phyloP scores from a whole-genome alignment of 2,113 vertebrate genomes.

The Hepsetus odoe region DNA sequence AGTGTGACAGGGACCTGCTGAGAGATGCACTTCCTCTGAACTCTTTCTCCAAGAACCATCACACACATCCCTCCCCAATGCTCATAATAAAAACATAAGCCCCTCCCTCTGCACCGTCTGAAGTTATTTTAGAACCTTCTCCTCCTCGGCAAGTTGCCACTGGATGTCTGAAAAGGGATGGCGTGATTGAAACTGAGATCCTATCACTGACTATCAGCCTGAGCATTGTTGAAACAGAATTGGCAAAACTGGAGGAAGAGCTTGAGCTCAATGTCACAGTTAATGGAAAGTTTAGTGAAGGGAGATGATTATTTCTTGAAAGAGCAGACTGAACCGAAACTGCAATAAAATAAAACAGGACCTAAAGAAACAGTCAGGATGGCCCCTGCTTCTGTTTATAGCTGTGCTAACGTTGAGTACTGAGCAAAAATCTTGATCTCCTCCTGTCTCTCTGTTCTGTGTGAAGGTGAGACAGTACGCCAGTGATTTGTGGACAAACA shows the following conservation, averaged over 20 bases:
- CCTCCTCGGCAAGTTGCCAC: slow-evolving; percentile 25
- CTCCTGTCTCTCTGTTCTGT: too few species aligned
- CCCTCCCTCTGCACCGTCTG: slow-evolving; percentile 5
- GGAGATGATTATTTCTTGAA: not conserved
- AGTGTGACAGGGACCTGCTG: slow-evolving; percentile 35
- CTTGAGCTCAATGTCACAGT: slow-evolving; percentile 2
- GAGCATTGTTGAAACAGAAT: not conserved
- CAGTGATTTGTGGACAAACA: too few species aligned
- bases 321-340: not conserved
- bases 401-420: too few species aligned
- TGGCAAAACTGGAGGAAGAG: slow-evolving; percentile 26
- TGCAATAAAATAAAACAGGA: not conserved
- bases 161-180: slow-evolving; percentile 43
- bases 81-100: slow-evolving; percentile 52
- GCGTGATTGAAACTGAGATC: slow-evolving; percentile 25
- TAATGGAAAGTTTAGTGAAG: slow-evolving; percentile 3
- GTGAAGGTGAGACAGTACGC: too few species aligned
- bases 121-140: slow-evolving; percentile 46
- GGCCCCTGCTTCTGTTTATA: too few species aligned
- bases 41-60: slow-evolving; percentile 3
- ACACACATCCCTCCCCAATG: not conserved
- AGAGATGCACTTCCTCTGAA: slow-evolving; percentile 46
- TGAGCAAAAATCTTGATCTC: too few species aligned
- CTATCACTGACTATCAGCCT: not conserved
- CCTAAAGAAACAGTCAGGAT: too few species aligned